Percentiles rank a stretch among this genome's conserved stretches.
phyloP scores from a whole-genome alignment of 2,113 vertebrate genomes.

The Alligator sinensis region DNA sequence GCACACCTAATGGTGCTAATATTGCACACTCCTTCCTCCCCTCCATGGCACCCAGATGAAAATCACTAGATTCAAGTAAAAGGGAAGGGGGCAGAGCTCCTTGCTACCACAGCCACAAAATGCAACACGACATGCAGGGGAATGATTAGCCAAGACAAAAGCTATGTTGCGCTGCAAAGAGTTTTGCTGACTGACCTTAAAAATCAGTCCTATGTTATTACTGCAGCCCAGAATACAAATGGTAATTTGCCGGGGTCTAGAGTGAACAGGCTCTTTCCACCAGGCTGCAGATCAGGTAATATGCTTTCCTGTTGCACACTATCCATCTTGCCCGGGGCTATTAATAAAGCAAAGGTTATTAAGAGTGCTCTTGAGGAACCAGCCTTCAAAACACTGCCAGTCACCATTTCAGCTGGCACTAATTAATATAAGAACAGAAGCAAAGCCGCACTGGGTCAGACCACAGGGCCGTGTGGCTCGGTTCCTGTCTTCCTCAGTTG shows the following conservation, averaged over 20 bases:
- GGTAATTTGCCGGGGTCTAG: accelerated
- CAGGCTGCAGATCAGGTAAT: accelerated
- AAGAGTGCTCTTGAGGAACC: accelerated
- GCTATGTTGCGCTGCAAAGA: background rate
- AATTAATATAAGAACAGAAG: accelerated
- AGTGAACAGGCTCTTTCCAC: background rate
- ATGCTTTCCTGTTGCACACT: accelerated
- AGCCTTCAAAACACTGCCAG: accelerated
- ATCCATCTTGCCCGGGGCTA: accelerated
- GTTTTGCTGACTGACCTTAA: background rate
- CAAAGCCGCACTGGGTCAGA: background rate
- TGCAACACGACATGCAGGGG: accelerated
- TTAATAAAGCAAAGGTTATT: background rate
- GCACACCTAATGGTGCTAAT: too few species aligned
- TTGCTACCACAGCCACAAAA: background rate
- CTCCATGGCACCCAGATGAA: too few species aligned
- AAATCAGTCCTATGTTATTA: accelerated
- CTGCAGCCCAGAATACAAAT: background rate
- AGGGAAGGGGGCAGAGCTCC: background rate
- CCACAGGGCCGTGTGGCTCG: accelerated
- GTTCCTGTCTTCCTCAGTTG: background rate
- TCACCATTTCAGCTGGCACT: accelerated
- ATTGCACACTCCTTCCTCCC: too few species aligned
- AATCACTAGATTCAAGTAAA: background rate
- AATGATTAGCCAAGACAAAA: background rate